Conservation (phyloP, 2,888 invertebrate species). For the Bombylius major region DNA sequence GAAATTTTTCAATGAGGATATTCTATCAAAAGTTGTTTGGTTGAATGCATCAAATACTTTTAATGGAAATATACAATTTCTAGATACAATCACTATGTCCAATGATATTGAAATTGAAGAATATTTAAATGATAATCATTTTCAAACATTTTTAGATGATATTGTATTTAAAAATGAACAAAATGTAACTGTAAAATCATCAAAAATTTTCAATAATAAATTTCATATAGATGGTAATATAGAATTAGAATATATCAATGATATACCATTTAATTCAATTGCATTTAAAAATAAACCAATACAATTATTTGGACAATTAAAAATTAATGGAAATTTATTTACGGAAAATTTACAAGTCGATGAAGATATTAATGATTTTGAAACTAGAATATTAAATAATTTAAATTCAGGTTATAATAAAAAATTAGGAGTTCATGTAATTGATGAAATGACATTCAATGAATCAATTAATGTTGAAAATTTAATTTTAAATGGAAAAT, state of each 20-base stretch:
- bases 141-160: constrained; percentile 32
- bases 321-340: constrained; percentile 24
- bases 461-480: constrained; percentile 16
- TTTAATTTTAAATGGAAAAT: constrained; percentile 22
- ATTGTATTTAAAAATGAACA: constrained; percentile 32
- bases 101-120: constrained; percentile 23
- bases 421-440: constrained; percentile 19
- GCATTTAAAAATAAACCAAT: constrained; percentile 27
- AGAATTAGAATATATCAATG: constrained; percentile 32
- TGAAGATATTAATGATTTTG: constrained; percentile 17
- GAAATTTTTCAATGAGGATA: constrained; percentile 22
- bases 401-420: constrained; percentile 15
- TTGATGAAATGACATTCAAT: constrained; percentile 21
- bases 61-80: constrained; percentile 24
- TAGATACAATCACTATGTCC: constrained; percentile 20
- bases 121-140: constrained; percentile 29
- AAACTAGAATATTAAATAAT: constrained; percentile 10
- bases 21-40: constrained; percentile 33
- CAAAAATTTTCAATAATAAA: constrained; percentile 27
- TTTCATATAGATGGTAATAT: constrained; percentile 27
- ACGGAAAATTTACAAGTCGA: constrained; percentile 17
- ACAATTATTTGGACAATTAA: constrained; percentile 21
- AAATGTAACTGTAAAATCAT: constrained; percentile 18
- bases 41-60: constrained; percentile 32
- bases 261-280: constrained; percentile 29